Conservation (phyloP, 1,140 invertebrate species). For the Drosophila dunni region DNA sequence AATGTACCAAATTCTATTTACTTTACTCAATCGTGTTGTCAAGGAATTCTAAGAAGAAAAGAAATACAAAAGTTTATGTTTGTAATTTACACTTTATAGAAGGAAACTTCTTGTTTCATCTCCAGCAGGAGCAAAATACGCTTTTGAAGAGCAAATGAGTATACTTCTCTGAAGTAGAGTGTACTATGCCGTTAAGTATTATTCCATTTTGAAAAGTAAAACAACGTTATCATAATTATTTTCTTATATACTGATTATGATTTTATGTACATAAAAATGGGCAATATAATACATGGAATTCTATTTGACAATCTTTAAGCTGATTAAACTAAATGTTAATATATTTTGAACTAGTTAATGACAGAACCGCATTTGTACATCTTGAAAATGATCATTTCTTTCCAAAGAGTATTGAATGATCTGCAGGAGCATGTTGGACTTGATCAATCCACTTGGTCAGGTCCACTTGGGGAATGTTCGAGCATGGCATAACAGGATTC, state of each 20-base stretch:
- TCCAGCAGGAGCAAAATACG: too few relatives aligned
- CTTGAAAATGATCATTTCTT: slow-evolving; percentile 53
- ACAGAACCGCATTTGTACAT: slow-evolving; percentile 32
- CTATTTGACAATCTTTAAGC: slow-evolving; percentile 54
- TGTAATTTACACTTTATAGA: too few relatives aligned
- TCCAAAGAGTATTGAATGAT: slow-evolving; percentile 61
- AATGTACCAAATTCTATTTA: too few relatives aligned
- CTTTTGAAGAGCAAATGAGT: too few relatives aligned
- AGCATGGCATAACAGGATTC: slow-evolving; percentile 88
- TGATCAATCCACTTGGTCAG: slow-evolving; percentile 87
- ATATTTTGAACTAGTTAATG: slow-evolving; percentile 77
- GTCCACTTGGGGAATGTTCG: slow-evolving; percentile 88
- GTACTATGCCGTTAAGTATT: too few relatives aligned
- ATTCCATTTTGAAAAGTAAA: not conserved
- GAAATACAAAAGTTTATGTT: too few relatives aligned
- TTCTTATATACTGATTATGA: slow-evolving; percentile 45
- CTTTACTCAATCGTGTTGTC: too few relatives aligned
- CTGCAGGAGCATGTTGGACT: slow-evolving; percentile 56
- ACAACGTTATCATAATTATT: not conserved
- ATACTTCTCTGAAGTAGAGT: too few relatives aligned
- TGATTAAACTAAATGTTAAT: slow-evolving; percentile 74
- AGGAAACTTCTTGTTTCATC: too few relatives aligned
- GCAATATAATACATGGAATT: slow-evolving; percentile 64
- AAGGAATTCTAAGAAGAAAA: too few relatives aligned
- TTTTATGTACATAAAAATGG: slow-evolving; percentile 72